Conservation (phyloP, 2,797 vertebrate genomes). For the Denticeps clupeoides region DNA sequence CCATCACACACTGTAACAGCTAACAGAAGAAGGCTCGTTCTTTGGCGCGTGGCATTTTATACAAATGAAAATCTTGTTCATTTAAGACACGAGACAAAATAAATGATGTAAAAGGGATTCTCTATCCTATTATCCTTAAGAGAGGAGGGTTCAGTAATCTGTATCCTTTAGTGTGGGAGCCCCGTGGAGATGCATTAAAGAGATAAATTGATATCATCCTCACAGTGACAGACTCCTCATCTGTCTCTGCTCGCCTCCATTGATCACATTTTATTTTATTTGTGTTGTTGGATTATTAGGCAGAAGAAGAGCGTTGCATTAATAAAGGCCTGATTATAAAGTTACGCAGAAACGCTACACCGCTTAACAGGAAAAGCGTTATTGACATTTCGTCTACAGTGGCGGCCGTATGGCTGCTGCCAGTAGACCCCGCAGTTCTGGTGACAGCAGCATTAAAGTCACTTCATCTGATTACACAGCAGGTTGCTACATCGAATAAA, state of each 20-base stretch:
- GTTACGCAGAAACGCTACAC: conserved; percentile 61
- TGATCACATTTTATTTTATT: conserved; percentile 79
- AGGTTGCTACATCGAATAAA: no score
- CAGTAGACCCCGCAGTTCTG: conserved; percentile 30
- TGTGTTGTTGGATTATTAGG: conserved; percentile 71
- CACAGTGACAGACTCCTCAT: conserved; percentile 69
- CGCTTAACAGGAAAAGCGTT: conserved; percentile 47
- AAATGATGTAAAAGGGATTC: conserved; percentile 34
- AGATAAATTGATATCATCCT: conserved; percentile 76
- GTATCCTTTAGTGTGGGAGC: conserved; percentile 69
- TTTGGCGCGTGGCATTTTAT: no score
- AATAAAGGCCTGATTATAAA: conserved; percentile 67
- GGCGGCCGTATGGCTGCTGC: conserved; percentile 12
- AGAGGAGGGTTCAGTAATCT: conserved; percentile 64
- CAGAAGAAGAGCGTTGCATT: conserved; percentile 64
- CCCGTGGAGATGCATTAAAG: conserved; percentile 74
- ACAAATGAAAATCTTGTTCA: neutral
- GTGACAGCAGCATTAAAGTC: conserved; percentile 28
- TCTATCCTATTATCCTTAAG: conserved; percentile 51
- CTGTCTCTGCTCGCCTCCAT: conserved; percentile 66
- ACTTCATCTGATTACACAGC: conserved; percentile 53
- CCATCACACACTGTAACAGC: neutral
- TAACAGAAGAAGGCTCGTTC: neutral
- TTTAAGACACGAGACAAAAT: conserved; percentile 2
- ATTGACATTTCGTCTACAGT: conserved; percentile 13